These are phyloP conservation scores for Aphidius colemani DNA, from an alignment of 2,888 invertebrate genomes.

Conservation along the genomic window DNA sequence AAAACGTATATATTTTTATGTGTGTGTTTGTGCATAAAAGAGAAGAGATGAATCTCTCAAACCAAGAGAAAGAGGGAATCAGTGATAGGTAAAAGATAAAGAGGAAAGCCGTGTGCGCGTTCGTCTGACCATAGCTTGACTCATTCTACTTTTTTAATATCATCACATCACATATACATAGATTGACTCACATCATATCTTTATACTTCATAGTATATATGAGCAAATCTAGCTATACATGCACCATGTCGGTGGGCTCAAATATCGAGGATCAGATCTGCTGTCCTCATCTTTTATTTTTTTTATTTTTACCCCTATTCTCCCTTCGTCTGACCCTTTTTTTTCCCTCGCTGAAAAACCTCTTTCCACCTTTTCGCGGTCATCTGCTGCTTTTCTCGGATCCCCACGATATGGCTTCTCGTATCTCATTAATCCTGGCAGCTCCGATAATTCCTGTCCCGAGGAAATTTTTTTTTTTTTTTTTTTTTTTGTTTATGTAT, in stretches of 20 bases:
- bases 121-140: conserved; percentile 18
- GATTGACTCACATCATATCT: conserved; percentile 14
- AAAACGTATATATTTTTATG: conserved; percentile 53
- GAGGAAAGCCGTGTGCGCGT: conserved; percentile 18
- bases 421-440: conserved; percentile 50
- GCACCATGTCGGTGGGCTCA: conserved; percentile 28
- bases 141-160: conserved; percentile 23
- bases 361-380: conserved; percentile 24
- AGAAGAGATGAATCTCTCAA: conserved; percentile 30
- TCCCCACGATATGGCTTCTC: conserved; percentile 42
- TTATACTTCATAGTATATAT: conserved; percentile 16
- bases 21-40: conserved; percentile 38
- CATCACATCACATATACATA: background rate
- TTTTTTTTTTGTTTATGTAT: conserved; percentile 24
- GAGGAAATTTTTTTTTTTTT: conserved; percentile 19
- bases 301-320: conserved; percentile 9
- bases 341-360: conserved; percentile 3
- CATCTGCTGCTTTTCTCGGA: conserved; percentile 26
- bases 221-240: background rate
- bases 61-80: conserved; percentile 19
- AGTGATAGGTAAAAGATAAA: conserved; percentile 8
- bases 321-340: conserved; percentile 31
- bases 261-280: conserved; percentile 54
- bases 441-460: conserved; percentile 35
- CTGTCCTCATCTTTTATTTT: conserved; percentile 31